Evolutionary conservation across 2,888 invertebrate species (phyloP), one percentile per base, ranked within the genome.

Genomic region (Tromatobia lineatoria): DNA sequence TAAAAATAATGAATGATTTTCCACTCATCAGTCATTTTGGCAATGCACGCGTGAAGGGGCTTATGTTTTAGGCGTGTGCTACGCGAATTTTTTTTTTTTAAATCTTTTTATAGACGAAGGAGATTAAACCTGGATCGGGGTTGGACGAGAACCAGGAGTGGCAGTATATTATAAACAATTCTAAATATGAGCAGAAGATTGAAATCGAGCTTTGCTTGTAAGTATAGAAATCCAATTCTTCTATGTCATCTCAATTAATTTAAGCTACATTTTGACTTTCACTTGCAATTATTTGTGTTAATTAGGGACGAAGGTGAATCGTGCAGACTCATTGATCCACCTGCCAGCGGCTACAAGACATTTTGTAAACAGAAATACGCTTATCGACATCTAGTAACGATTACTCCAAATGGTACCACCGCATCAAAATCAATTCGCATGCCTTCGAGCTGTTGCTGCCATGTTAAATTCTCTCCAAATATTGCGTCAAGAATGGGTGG

Each of bases 381-480:
- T 67, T 95, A 95, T 87, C 92, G 95, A 54, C 94, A 95, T 86
- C 89, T 96, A 78, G 89, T 95, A n/a, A 95, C 96, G 0, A 0
- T 89, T 23, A 20, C 54, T 11, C 11, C 93, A 8, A 90, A 95
- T 1, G 87, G 93, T 11, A 18, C 94, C 94, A 18, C 52, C 1
- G n/a, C 15, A 20, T n/a, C 54, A n/a, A 34, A 52, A 23, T 69
- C 47, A 94, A 18, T 96, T 97, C 94, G 94, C 88, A 94, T 97
- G 73, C 97, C 97, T 0, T 96, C 96, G 38, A 97, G 97, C 89
- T 97, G 97, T 91, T 96, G 96, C 73, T 97, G 97, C 90, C 94
- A 95, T 57, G 89, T 94, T 34, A 91, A 80, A 67, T 89, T 90
- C 76, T 82, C 80, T 61, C 88, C 87, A 15, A 83, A 84, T 61